Base-by-base conservation (phyloP, 2,888 invertebrate species). In the Smittia sp. region DNA sequence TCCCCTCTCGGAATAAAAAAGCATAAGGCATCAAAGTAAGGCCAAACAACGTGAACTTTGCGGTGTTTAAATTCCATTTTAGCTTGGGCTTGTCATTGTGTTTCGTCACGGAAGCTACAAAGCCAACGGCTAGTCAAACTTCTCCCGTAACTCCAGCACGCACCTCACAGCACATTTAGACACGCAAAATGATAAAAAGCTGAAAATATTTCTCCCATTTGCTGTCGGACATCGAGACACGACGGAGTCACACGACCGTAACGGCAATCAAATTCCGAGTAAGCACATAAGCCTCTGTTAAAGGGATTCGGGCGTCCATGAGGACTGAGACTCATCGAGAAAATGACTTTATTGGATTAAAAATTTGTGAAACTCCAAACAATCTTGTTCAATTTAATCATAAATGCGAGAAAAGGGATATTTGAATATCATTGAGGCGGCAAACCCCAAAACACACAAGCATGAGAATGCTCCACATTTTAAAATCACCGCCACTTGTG, bases 191-290 rank as follows among this genome's bases (percentile, higher is more conserved):
- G 32, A 32, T 32, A 32, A 32, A 32, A 32, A 32, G 32, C 32
- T 32, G 32, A 32, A 32, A 32, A 32, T 32, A 32, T 32, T 32
- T 32, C 32, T 32, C 32, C 9, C 32, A 9, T 32, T 32, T 32
- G 32, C 32, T 32, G 32, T 32, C 32, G 32, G 52, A 13, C n/a
- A n/a, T 15, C 52, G 18, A 46, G 11, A 46, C 52, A 7, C 18
- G n/a, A 6, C 18, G 25, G 18, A 46, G 68, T 46, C 68, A 68
- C 68, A 46, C 68, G 52, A 68, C 68, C 68, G 68, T 68, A 68
- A 46, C 68, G 25, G 32, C 46, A 68, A 54, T 69, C 54, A 69
- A 69, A 69, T 69, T 69, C 69, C 46, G 15, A n/a, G 25, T 69
- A 69, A 69, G 32, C 27, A 54, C 27, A 69, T 69, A 69, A 69